Evolutionary conservation across 2,888 invertebrate species (phyloP), one percentile per base, ranked within the genome.

Genomic region (Dicyrtomina minuta): DNA sequence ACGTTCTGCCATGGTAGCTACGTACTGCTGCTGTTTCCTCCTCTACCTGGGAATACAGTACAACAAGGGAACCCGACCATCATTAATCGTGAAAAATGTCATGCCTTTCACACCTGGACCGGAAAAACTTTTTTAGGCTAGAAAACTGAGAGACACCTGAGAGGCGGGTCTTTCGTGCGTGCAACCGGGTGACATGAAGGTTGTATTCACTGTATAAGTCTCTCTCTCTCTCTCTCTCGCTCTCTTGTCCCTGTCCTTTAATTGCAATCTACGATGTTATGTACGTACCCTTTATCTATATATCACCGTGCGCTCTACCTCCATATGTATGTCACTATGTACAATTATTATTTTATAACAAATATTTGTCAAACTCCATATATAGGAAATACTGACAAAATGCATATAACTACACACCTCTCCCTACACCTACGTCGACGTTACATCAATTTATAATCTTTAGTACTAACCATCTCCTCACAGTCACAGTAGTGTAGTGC

Each of bases 41-140:
- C 49, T 46, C 51, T 49, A 49, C 66, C 58, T 49, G 66, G 15
- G 41, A 24, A 4, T 10, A 58, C 27, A 24, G 1, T 10, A 58
- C 27, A 33, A 53, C 49, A 59, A 53, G 65, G 66, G 70, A 61
- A 66, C 67, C 64, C 67, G 55, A 72, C 65, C 71, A 75, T 75
- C 75, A 75, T 74, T 77, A 74, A 73, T 75, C 71, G 72, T 74
- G 70, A 71, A 74, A 76, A 77, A 73, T 75, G 77, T 75, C 75
- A 77, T 75, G 71, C 72, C 74, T 71, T 77, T 77, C 77, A 77
- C 77, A 77, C 77, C 77, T 77, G 77, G 77, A 77, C 75, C 74
- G 77, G 76, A 77, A 77, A 76, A 77, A 71, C 68, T 65, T 66
- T 70, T 69, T 62, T 49, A 60, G 68, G 51, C 49, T 61, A 44